These are phyloP conservation scores for Brachypteracias leptosomus DNA, from an alignment of 2,113 vertebrate genomes.

Conservation along the genomic window DNA sequence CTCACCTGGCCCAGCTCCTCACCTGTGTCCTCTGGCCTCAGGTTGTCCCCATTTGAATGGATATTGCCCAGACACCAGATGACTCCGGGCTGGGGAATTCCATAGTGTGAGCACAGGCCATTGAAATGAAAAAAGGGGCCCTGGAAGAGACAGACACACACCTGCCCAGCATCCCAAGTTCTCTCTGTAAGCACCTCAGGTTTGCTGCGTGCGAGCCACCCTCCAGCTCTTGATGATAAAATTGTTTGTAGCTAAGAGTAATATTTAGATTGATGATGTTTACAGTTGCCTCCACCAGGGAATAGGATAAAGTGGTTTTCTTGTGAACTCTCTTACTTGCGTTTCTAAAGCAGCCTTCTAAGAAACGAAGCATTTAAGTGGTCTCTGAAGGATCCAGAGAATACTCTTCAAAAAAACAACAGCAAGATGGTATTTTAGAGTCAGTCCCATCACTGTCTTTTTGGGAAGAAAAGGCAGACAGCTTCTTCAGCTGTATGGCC, in stretches of 20 bases:
- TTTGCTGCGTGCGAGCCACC: background rate
- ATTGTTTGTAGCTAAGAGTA: background rate
- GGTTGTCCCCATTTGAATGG: background rate
- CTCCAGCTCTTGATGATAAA: background rate
- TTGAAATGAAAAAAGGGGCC: background rate
- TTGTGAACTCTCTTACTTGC: background rate
- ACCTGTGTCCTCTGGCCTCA: background rate
- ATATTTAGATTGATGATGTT: background rate
- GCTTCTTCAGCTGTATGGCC: background rate
- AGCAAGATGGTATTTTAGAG: background rate
- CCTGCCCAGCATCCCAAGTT: background rate
- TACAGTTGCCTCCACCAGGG: background rate
- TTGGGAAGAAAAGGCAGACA: background rate
- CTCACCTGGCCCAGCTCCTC: slow-evolving; percentile 30
- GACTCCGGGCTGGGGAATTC: background rate
- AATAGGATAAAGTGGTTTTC: background rate
- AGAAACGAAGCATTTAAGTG: background rate
- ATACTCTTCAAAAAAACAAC: background rate
- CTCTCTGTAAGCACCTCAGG: background rate
- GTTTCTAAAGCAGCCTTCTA: background rate
- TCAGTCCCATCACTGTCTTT: accelerated
- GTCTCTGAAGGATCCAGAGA: background rate
- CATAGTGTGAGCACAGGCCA: background rate
- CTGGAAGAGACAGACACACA: background rate
- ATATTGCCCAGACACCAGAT: background rate